Evolutionary conservation across 2,888 invertebrate species (phyloP), one percentile per base, ranked within the genome.

Genomic region (Drosophila pseudotalamancana): DNA sequence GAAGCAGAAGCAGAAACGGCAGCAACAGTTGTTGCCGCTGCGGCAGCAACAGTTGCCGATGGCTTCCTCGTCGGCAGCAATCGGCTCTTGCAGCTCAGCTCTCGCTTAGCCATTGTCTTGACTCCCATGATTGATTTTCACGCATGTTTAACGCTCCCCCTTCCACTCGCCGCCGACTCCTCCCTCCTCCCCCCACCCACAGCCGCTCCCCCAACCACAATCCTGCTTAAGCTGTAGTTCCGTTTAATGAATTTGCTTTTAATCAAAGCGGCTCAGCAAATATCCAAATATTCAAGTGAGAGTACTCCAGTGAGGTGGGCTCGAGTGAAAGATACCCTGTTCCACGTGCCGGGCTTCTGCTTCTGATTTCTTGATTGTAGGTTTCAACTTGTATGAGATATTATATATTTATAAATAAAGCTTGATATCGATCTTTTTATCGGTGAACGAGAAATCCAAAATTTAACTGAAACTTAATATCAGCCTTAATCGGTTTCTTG

Each of bases 191-290:
- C 29, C 19, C 6, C 8, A 1, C 12, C 4, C 0, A 6, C 11
- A 8, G 34, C 16, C 12, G 9, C 19, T 14, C 0, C 11, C 42
- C 27, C n/a, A n/a, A n/a, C n/a, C n/a, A n/a, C n/a, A n/a, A n/a
- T n/a, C 29, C 18, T 19, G 50, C 45, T 5, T 9, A 32, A 40
- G 18, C 40, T 43, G 39, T 65, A 77, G 82, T 85, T 78, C 82
- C 85, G 72, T 75, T 87, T 78, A 67, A 84, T 63, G 68, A 71
- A 73, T 73, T 76, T 59, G 55, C 55, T 54, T 76, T 76, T 53
- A 72, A 76, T 73, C 76, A 71, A 69, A 48, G 31, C 32, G 51
- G 49, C 57, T 65, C 43, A 12, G 40, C 42, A 34, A 43, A 14
- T n/a, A 29, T 2, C n/a, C n/a, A n/a, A n/a, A n/a, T n/a, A n/a